Evolutionary conservation across 2,113 vertebrate species (phyloP).

Genomic region (Pangasianodon gigas): DNA sequence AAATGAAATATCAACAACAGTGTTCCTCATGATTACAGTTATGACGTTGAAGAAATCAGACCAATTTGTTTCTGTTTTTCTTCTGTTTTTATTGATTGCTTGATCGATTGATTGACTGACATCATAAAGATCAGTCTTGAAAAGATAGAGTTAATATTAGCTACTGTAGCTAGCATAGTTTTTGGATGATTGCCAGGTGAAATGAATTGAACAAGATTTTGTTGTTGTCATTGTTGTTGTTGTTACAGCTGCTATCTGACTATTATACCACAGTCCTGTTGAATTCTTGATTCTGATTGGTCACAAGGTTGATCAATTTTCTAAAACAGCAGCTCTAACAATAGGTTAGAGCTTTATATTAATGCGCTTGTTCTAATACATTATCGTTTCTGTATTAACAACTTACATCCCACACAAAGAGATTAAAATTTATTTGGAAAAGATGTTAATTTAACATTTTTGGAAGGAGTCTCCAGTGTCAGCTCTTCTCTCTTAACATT

Average conservation of each 20-base stretch:
- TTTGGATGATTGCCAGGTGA: not conserved
- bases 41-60: slow-evolving; percentile 24
- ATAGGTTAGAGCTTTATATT: not conserved
- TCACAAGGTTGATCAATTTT: not conserved
- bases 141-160: not conserved
- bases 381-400: not conserved
- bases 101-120: not conserved
- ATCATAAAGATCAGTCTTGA: not conserved
- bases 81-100: not conserved
- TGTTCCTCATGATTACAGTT: slow-evolving; percentile 30
- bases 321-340: not conserved
- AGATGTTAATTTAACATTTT: not conserved
- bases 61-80: not conserved
- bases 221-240: not conserved
- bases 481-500: too few species aligned
- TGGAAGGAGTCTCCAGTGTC: not conserved
- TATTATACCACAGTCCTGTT: not conserved
- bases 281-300: not conserved
- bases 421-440: not conserved
- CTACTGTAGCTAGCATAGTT: not conserved
- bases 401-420: not conserved
- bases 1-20: slow-evolving; percentile 18
- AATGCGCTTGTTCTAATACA: not conserved
- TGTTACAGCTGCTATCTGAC: not conserved
- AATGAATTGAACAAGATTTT: not conserved